phyloP scores from a whole-genome alignment of 2,888 invertebrate genomes.

The Melinaea marsaeus region DNA sequence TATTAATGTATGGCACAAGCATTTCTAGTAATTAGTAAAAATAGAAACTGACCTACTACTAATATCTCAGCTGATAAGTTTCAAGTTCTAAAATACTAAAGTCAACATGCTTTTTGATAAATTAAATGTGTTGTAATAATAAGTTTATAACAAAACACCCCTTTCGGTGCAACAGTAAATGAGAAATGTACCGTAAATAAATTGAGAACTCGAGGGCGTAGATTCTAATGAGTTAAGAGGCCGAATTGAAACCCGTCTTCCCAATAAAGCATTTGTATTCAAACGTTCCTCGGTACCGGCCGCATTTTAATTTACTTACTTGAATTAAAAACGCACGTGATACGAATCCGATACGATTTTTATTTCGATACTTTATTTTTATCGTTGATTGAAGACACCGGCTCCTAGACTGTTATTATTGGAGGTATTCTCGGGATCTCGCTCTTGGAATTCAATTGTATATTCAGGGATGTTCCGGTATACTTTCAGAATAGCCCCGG shows the following conservation, averaged over 20 bases:
- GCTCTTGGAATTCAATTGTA: slow-evolving; percentile 44
- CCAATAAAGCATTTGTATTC: slow-evolving; percentile 75
- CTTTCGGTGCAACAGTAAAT: slow-evolving; percentile 52
- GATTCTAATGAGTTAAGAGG: slow-evolving; percentile 60
- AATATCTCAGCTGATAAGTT: too few relatives aligned
- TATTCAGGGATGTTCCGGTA: slow-evolving; percentile 40
- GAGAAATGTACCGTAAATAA: slow-evolving; percentile 57
- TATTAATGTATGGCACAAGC: too few relatives aligned
- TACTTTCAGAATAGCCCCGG: slow-evolving; percentile 40
- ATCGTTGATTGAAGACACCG: slow-evolving; percentile 68
- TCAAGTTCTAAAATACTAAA: too few relatives aligned
- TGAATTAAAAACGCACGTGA: slow-evolving; percentile 75
- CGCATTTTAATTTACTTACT: slow-evolving; percentile 77
- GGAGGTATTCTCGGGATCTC: slow-evolving; percentile 39
- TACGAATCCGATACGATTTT: slow-evolving; percentile 63
- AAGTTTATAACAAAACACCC: slow-evolving; percentile 52
- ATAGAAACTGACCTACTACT: too few relatives aligned
- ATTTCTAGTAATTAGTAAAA: too few relatives aligned
- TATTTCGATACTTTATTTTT: slow-evolving; percentile 67
- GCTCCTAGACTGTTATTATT: slow-evolving; percentile 48
- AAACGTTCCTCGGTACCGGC: slow-evolving; percentile 57
- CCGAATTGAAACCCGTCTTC: slow-evolving; percentile 62
- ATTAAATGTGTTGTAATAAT: slow-evolving; percentile 14
- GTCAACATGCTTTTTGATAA: too few relatives aligned
- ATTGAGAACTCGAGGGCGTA: slow-evolving; percentile 46